Evolutionary conservation across 2,113 vertebrate species (phyloP).

Genomic region (Lota lota): DNA sequence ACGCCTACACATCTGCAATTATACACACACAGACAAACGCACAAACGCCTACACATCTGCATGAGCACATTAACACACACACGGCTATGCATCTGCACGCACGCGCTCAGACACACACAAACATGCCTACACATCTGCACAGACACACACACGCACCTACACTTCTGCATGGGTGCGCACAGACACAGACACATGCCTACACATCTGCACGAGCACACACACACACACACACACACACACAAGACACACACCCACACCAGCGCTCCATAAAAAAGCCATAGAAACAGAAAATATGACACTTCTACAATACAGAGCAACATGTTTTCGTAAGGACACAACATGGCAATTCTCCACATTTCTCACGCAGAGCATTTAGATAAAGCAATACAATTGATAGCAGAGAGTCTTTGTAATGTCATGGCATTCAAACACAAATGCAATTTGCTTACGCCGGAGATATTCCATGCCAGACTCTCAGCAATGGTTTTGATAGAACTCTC

Average conservation of each 20-base stretch:
- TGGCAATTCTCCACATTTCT: constrained; percentile 23
- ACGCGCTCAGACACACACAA: background rate
- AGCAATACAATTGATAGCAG: constrained; percentile 38
- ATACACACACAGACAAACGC: constrained; percentile 5
- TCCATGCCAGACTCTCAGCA: constrained; percentile 54
- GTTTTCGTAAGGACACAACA: background rate
- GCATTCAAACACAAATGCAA: constrained; percentile 63
- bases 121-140: constrained; percentile 26
- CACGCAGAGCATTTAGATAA: constrained; percentile 38
- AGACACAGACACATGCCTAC: too few relatives aligned
- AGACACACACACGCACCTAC: constrained; percentile 3
- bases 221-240: constrained; percentile 1
- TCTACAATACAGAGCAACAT: constrained; percentile 24
- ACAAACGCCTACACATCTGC: background rate
- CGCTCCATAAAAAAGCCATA: too few relatives aligned
- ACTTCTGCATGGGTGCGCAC: too few relatives aligned
- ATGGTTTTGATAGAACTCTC: constrained; percentile 66
- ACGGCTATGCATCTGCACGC: constrained; percentile 3
- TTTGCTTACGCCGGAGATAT: constrained; percentile 64
- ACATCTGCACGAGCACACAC: too few relatives aligned
- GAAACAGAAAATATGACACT: too few relatives aligned
- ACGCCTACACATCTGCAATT: background rate
- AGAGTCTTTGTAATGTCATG: constrained; percentile 52
- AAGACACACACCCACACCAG: too few relatives aligned
- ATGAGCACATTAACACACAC: background rate